Percentiles rank a stretch among this genome's conserved stretches.
phyloP scores from a whole-genome alignment of 2,113 vertebrate species.

The Noctilio leporinus region DNA sequence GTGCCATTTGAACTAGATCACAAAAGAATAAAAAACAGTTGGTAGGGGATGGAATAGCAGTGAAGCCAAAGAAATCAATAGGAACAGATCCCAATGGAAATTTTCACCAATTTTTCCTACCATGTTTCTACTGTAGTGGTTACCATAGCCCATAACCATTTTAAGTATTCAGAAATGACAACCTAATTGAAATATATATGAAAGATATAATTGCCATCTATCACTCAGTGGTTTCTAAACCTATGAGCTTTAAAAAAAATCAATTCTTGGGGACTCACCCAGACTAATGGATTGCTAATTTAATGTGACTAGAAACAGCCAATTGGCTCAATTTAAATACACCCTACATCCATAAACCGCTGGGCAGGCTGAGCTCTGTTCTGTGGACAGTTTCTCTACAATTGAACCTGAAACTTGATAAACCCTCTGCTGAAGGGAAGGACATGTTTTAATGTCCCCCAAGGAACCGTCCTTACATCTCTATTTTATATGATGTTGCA shows the following conservation, averaged over 20 bases:
- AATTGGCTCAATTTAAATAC: neutral
- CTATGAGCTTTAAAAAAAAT: neutral
- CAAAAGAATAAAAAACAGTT: neutral
- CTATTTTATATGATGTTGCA: neutral
- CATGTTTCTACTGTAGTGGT: neutral
- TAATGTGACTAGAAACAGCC: neutral
- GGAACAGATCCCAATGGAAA: neutral
- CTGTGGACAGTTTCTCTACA: neutral
- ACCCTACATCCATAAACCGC: neutral
- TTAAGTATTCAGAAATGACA: neutral
- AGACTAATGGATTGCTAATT: neutral
- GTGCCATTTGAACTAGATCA: neutral
- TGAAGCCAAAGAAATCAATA: neutral
- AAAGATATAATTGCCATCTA: neutral
- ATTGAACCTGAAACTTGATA: neutral
- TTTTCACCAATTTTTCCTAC: neutral
- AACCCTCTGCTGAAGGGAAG: neutral
- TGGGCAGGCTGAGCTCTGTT: neutral
- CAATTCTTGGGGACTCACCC: neutral
- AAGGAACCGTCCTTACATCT: neutral
- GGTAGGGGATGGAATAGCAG: neutral
- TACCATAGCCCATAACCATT: neutral
- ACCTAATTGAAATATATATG: neutral
- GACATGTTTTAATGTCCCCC: rapidly evolving
- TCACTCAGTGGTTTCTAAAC: slow-evolving; percentile 16